These are phyloP conservation scores for Garra rufa DNA, from an alignment of 2,113 vertebrate species.

Conservation along the genomic window DNA sequence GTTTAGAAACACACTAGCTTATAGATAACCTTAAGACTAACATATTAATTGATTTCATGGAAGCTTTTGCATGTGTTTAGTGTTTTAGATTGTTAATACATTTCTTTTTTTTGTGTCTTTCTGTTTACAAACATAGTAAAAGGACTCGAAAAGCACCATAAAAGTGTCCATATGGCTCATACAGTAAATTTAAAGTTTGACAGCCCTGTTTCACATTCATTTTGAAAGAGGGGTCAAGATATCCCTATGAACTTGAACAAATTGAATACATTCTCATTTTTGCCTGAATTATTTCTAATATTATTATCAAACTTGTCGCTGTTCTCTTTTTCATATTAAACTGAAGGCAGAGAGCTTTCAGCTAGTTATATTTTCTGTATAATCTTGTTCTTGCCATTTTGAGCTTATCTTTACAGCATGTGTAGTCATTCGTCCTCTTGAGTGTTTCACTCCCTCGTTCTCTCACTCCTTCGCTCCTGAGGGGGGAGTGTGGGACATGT, in stretches of 20 bases:
- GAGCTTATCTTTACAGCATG: conserved; percentile 46
- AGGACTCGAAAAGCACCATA: not conserved
- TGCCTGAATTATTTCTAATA: not conserved
- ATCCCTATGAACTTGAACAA: not conserved
- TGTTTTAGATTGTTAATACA: no score
- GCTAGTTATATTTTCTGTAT: conserved; percentile 10
- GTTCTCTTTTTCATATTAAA: not conserved
- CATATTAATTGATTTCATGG: no score
- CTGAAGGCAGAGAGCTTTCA: not conserved
- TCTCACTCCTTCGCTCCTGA: conserved; percentile 36
- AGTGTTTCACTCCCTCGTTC: conserved; percentile 25
- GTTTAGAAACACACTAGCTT: no score
- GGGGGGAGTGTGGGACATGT: conserved; percentile 44
- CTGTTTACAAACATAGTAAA: no score
- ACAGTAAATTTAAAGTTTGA: not conserved
- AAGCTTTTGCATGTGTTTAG: no score
- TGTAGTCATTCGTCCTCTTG: conserved; percentile 31
- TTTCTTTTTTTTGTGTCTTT: no score
- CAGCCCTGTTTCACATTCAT: not conserved
- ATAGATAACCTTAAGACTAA: no score
- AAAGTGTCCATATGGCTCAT: not conserved
- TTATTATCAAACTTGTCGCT: not conserved
- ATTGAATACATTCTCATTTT: not conserved
- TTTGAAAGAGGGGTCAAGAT: not conserved
- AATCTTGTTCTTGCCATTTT: conserved; percentile 22